Evolutionary conservation across 2,113 vertebrate species (phyloP), one percentile per base, ranked within the genome.

Genomic region (Sander vitreus): DNA sequence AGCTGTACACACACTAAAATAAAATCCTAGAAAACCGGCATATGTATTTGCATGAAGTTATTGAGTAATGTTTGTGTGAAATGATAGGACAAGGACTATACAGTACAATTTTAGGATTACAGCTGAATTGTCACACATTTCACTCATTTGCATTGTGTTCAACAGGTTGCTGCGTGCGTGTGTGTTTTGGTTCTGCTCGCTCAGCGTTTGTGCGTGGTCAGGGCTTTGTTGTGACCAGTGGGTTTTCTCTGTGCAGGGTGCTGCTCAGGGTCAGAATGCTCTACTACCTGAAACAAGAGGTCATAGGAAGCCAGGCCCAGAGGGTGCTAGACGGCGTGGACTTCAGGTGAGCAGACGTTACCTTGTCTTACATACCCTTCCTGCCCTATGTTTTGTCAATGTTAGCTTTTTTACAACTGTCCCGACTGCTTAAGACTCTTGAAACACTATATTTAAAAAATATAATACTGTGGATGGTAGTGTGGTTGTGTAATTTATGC

Each of bases 221-320:
- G 83, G 81, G 72, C 83, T 92, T 93, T 93, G 89, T 93, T 86
- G 76, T 95, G 86, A 94, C 90, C 81, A 15, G 53, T 63, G 73
- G 85, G 76, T 88, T 92, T 89, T 93, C 84, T 94, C 62, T 93
- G 63, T 50, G 83, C 91, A 99, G 98, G 88, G 98, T 99, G 88
- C 95, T 99, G 94, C 96, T 99, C 90, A 96, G 98, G 90, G 98
- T 99, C 85, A 97, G 98, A 95, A 99, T 99, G 98, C 96, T 99
- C 6, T 99, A 99, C 94, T 99, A 99, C 92, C 95, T 99, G 93
- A 99, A 98, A 93, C 98, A 99, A 94, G 98, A 99, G 95, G 97
- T 99, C 83, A 99, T 99, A 91, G 97, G 98, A 91, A 95, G 83
- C 93, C 96, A 98, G 86, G 95, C 94, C 92, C 96, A 97, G 88